Conservation (phyloP, 2,888 invertebrate genomes). For the Idaea dimidiata region DNA sequence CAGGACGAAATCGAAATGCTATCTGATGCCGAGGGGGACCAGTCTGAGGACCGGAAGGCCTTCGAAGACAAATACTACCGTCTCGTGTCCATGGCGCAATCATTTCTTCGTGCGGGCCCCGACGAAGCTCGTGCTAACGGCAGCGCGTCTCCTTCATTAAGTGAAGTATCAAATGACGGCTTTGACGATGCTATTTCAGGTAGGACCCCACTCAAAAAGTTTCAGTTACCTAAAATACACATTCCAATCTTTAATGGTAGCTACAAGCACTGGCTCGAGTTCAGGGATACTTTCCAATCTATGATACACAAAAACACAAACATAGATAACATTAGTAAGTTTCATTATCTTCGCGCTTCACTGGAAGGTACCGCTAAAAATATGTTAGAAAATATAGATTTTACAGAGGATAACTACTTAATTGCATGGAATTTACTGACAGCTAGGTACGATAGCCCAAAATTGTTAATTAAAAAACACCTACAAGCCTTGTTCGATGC, state of each 20-base stretch:
- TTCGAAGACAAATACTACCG: no score
- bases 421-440: slow-evolving; percentile 26
- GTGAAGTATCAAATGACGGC: no score
- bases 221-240: slow-evolving; percentile 18
- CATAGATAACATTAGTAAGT: slow-evolving; percentile 4
- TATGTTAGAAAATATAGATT: slow-evolving; percentile 24
- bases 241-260: slow-evolving; percentile 19
- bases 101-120: no score
- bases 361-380: slow-evolving; percentile 21
- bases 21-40: no score
- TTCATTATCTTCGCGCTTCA: slow-evolving; percentile 10
- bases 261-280: slow-evolving; percentile 23
- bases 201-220: no score
- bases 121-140: no score
- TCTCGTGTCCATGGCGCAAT: no score
- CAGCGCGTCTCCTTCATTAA: no score
- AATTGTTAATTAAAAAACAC: slow-evolving; percentile 28
- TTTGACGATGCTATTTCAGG: no score
- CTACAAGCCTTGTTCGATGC: slow-evolving; percentile 27
- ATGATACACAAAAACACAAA: slow-evolving; percentile 15
- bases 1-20: no score
- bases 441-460: slow-evolving; percentile 24
- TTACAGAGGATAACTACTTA: slow-evolving; percentile 23
- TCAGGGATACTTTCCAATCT: slow-evolving; percentile 16
- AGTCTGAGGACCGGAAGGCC: no score